A percentile compares a stretch with the other conserved stretches of the same genome.
Conservation (phyloP, 2,113 vertebrate genomes). For the Ictalurus furcatus region DNA sequence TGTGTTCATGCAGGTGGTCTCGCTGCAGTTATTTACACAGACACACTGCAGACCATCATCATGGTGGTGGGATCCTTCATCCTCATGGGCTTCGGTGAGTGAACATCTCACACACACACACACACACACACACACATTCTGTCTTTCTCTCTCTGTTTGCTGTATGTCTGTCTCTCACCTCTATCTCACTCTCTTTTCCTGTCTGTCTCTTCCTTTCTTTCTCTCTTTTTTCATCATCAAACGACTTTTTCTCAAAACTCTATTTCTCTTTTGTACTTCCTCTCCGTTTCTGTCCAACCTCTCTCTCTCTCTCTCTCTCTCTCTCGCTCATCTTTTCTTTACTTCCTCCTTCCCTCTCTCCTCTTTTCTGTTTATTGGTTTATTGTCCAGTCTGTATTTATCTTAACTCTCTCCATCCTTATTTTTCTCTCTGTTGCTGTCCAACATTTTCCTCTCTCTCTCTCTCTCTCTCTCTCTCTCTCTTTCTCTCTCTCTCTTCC, state of each 20-base stretch:
- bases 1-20: slow-evolving; percentile 79
- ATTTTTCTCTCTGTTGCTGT: neutral
- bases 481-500: neutral
- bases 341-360: too few species aligned
- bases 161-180: neutral
- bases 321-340: neutral
- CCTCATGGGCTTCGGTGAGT: slow-evolving; percentile 91
- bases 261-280: too few species aligned
- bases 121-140: neutral
- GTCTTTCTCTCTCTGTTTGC: neutral
- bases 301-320: neutral
- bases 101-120: neutral
- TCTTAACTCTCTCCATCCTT: neutral
- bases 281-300: neutral
- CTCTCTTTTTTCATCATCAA: neutral
- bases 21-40: slow-evolving; percentile 97
- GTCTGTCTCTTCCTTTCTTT: neutral
- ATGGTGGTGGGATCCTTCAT: slow-evolving; percentile 92
- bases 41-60: slow-evolving; percentile 90
- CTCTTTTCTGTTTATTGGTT: neutral
- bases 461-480: too few species aligned
- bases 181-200: neutral
- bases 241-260: too few species aligned
- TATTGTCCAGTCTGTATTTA: neutral
- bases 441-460: neutral